Evolutionary conservation across 1,140 invertebrate species (phyloP).

Genomic region (Bombus superbus): DNA sequence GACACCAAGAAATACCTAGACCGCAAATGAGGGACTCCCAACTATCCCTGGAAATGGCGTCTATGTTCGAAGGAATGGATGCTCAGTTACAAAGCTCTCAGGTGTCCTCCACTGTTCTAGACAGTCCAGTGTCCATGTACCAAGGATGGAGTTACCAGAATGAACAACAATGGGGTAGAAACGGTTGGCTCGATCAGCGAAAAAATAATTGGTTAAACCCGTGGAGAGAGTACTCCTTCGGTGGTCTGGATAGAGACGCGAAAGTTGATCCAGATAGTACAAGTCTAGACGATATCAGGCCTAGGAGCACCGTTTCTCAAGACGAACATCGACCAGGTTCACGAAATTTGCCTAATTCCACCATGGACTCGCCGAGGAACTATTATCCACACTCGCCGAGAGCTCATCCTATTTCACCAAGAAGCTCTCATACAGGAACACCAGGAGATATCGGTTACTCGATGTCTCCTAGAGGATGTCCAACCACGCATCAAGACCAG

Average conservation of each 20-base stretch:
- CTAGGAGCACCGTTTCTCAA: slow-evolving; percentile 76
- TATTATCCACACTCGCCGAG: slow-evolving; percentile 72
- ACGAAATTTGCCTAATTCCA: slow-evolving; percentile 73
- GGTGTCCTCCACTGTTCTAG: slow-evolving; percentile 90
- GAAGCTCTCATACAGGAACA: slow-evolving; percentile 71
- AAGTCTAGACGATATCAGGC: slow-evolving; percentile 80
- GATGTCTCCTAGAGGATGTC: slow-evolving; percentile 69
- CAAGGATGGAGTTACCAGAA: slow-evolving; percentile 81
- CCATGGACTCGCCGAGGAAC: slow-evolving; percentile 68
- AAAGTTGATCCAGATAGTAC: slow-evolving; percentile 88
- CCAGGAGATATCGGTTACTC: slow-evolving; percentile 66
- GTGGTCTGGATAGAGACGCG: slow-evolving; percentile 79
- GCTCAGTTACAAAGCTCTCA: slow-evolving; percentile 91
- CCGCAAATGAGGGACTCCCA: slow-evolving; percentile 73
- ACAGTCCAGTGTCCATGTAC: slow-evolving; percentile 86
- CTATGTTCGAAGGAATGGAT: slow-evolving; percentile 89
- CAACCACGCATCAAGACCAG: slow-evolving; percentile 71
- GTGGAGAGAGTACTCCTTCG: slow-evolving; percentile 83
- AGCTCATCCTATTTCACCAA: slow-evolving; percentile 75
- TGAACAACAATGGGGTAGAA: slow-evolving; percentile 77
- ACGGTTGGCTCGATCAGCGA: slow-evolving; percentile 77
- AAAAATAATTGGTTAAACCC: slow-evolving; percentile 82
- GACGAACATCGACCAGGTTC: slow-evolving; percentile 78
- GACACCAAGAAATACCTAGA: slow-evolving; percentile 73
- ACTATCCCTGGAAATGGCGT: slow-evolving; percentile 86